Percentiles rank a stretch among this genome's conserved stretches.
Evolutionary conservation across 2,113 vertebrate species (phyloP).

Genomic region (Thinocorus orbignyianus): DNA sequence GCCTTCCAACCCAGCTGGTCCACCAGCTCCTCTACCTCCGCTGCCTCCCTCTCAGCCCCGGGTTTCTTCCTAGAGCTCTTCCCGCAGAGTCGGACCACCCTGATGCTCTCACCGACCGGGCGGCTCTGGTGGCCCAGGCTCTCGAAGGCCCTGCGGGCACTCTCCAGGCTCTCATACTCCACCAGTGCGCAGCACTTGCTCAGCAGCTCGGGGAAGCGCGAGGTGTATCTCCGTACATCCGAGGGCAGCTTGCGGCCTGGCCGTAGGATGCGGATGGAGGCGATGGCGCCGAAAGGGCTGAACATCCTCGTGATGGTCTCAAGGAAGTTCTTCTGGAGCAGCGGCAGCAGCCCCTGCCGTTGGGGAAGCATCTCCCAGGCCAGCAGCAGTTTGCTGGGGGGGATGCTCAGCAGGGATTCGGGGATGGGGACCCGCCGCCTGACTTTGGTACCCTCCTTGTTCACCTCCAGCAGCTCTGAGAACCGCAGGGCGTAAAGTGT

Average conservation of each 20-base stretch:
- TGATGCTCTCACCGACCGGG: not conserved
- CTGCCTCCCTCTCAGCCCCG: not conserved
- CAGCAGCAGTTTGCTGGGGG: slow-evolving; percentile 79
- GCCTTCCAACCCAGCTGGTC: not conserved
- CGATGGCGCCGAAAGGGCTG: slow-evolving; percentile 57
- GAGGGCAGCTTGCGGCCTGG: slow-evolving; percentile 79
- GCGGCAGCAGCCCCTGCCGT: not conserved
- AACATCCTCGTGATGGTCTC: slow-evolving; percentile 72
- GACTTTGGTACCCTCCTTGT: slow-evolving; percentile 81
- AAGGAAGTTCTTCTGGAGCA: slow-evolving; percentile 27
- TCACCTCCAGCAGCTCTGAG: slow-evolving; percentile 80
- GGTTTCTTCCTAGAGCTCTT: slow-evolving; percentile 55
- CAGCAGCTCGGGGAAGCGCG: slow-evolving; percentile 72
- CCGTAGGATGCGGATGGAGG: slow-evolving; percentile 74
- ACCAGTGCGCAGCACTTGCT: slow-evolving; percentile 75
- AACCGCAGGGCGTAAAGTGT: slow-evolving; percentile 72
- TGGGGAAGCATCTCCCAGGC: slow-evolving; percentile 73
- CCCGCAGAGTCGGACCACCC: slow-evolving; percentile 67
- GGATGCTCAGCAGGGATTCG: slow-evolving; percentile 71
- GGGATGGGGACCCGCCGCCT: slow-evolving; percentile 71
- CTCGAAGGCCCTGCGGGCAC: slow-evolving; percentile 63
- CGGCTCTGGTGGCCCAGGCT: not conserved
- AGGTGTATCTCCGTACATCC: slow-evolving; percentile 64
- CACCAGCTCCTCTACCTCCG: not conserved
- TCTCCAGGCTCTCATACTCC: slow-evolving; percentile 78